Conservation (phyloP, 2,113 vertebrate species). For the Tylochromis polylepis region DNA sequence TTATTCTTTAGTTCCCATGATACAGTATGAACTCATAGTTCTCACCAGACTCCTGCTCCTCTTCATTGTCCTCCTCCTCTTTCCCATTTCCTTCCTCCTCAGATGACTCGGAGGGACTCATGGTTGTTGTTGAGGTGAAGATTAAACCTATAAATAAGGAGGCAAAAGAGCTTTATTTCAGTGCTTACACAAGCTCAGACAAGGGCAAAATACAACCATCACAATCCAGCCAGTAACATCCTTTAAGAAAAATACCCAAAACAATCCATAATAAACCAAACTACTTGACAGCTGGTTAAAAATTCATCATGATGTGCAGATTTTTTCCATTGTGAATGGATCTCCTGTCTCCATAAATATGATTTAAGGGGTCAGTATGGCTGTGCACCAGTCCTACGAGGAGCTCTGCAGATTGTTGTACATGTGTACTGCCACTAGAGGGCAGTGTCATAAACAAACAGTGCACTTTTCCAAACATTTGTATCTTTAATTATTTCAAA, state of each 20-base stretch:
- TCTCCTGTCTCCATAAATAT: background rate
- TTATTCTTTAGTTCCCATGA: background rate
- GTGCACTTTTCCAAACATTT: background rate
- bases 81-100: background rate
- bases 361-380: fast-evolving
- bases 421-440: fast-evolving
- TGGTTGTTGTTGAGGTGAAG: background rate
- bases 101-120: background rate
- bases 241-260: background rate
- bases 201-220: fast-evolving
- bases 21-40: background rate
- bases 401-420: background rate
- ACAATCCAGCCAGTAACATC: background rate
- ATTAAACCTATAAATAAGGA: background rate
- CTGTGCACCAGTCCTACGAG: fast-evolving
- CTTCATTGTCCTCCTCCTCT: background rate
- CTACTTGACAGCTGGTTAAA: background rate
- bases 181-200: background rate
- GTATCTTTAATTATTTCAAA: background rate
- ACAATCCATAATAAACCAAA: background rate
- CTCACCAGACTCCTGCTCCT: background rate
- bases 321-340: background rate
- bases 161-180: fast-evolving
- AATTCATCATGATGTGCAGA: background rate
- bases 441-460: background rate